Base-by-base conservation (phyloP, 2,113 vertebrate species). In the Mustela lutreola region DNA sequence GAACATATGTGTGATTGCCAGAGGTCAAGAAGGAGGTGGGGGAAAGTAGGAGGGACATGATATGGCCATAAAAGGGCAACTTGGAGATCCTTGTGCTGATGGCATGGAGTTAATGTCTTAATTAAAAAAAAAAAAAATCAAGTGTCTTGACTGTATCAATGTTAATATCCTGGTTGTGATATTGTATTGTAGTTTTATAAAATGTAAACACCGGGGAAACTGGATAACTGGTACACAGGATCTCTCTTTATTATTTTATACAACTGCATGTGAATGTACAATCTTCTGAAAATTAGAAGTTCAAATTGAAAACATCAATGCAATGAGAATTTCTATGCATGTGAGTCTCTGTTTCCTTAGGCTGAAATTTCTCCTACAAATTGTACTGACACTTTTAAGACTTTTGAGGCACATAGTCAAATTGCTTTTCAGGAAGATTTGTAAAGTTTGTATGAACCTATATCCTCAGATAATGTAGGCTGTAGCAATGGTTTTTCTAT, bases 311-410 rank as follows among this genome's bases (percentile, higher is more conserved):
- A 31, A 42, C 19, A 70, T 33, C 45, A 45, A 0, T 53, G 6
- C 31, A 89, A 4, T 50, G 82, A 94, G 3, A 42, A 89, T 88
- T 48, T 21, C n/a, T 70, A 0, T 39, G 3, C 11, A 4, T 87
- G 18, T 50, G 21, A 24, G 21, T 58, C 24, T 88, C 58, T 90
- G 33, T 94, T 93, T 97, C 58, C 45, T 33, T 45, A 11, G 39
- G 58, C 67, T 95, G 16, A 91, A 28, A 84, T 79, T 95, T 93
- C 24, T 89, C 19, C 8, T 53, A 75, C 12, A 80, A 45, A 90
- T 67, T 81, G 19, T 56, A 21, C 39, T 78, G 82, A 84, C 11
- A 67, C 28, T 92, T 92, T 60, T 14, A 94, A 86, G 36, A 86
- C 10, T 94, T 91, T 87, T 9, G 65, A 88, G 71, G 53, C 19